These are phyloP conservation scores for Heptranchias perlo DNA, from an alignment of 2,113 vertebrate species.

Conservation along the genomic window DNA sequence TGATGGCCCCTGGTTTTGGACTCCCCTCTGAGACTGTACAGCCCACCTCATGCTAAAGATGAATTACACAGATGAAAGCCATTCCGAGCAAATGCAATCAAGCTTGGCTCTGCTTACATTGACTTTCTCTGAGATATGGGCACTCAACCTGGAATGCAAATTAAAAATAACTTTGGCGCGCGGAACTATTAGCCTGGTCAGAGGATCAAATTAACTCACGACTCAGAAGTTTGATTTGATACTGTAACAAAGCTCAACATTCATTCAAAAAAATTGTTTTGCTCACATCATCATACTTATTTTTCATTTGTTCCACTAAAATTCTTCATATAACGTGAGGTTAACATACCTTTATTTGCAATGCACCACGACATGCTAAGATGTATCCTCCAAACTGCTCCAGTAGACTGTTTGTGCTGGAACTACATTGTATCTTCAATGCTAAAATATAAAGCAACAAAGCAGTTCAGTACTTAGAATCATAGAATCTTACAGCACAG, in stretches of 20 bases:
- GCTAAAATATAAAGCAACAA: conserved; percentile 55
- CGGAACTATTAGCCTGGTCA: not conserved
- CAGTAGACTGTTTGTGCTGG: conserved; percentile 69
- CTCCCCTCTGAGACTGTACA: not conserved
- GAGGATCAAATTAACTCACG: not conserved
- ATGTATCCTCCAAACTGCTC: conserved; percentile 75
- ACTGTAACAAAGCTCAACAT: not conserved
- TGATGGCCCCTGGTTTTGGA: not conserved
- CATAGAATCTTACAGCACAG: not conserved
- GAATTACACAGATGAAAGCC: not conserved
- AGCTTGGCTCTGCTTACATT: not conserved
- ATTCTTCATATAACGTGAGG: not conserved
- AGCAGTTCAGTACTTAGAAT: not conserved
- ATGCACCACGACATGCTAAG: conserved; percentile 68
- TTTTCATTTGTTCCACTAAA: not conserved
- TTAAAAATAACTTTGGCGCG: conserved; percentile 5
- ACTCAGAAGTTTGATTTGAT: not conserved
- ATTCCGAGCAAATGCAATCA: not conserved
- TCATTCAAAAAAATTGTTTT: not conserved
- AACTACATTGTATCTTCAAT: conserved; percentile 83
- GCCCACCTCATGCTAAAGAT: not conserved
- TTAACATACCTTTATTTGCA: conserved; percentile 76
- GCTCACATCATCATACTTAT: not conserved
- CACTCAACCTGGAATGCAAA: not conserved
- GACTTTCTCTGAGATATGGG: not conserved